Evolutionary conservation across 2,888 invertebrate species (phyloP).

Genomic region (Limnephilus auricula): DNA sequence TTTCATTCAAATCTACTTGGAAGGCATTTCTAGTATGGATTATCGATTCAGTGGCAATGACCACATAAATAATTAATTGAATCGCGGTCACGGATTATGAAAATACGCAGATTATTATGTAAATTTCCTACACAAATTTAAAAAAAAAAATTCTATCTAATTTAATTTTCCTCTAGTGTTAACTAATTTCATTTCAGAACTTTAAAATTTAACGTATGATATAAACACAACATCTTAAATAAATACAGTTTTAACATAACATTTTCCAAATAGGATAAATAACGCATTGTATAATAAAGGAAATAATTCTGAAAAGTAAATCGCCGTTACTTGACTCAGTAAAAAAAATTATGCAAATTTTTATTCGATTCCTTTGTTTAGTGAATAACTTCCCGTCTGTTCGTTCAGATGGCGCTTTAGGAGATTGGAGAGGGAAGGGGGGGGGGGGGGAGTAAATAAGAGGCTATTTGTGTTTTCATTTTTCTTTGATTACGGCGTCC

Average conservation of each 20-base stretch:
- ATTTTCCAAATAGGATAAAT: not conserved
- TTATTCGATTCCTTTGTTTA: slow-evolving; percentile 66
- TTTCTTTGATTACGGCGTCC: slow-evolving; percentile 64
- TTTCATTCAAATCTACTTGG: too few relatives aligned
- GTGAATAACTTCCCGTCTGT: slow-evolving; percentile 64
- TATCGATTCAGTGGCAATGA: too few relatives aligned
- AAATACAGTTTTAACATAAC: not conserved
- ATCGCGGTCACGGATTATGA: too few relatives aligned
- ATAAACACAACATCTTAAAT: not conserved
- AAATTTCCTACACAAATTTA: too few relatives aligned
- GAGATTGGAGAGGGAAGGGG: slow-evolving; percentile 56
- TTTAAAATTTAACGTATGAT: not conserved
- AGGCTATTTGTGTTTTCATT: slow-evolving; percentile 67
- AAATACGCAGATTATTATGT: too few relatives aligned
- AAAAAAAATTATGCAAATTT: slow-evolving; percentile 65
- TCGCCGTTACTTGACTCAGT: slow-evolving; percentile 31
- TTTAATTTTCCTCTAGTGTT: not conserved
- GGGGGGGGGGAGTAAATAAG: slow-evolving; percentile 63
- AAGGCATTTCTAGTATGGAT: too few relatives aligned
- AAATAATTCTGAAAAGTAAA: not conserved
- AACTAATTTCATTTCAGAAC: not conserved
- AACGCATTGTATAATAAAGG: not conserved
- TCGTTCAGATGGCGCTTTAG: slow-evolving; percentile 54
- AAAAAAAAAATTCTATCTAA: too few relatives aligned
- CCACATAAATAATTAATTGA: too few relatives aligned